Conservation (phyloP, 2,888 invertebrate species). For the Platyscelio sp. region DNA sequence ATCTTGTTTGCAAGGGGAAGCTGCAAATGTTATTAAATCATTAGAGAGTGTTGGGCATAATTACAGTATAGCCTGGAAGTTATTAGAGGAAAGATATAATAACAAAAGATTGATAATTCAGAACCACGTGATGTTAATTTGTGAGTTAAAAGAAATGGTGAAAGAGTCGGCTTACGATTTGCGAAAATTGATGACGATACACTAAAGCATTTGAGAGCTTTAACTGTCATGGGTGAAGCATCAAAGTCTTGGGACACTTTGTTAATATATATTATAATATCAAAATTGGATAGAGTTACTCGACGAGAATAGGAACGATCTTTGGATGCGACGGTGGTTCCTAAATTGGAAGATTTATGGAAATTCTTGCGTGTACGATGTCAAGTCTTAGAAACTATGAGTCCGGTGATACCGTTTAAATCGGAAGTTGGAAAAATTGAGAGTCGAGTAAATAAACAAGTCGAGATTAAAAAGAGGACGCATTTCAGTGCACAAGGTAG, state of each 20-base stretch:
- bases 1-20: slow-evolving; percentile 47
- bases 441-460: neutral
- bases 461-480: neutral
- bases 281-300: slow-evolving; percentile 13
- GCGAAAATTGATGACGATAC: slow-evolving; percentile 1
- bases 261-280: slow-evolving; percentile 3
- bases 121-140: slow-evolving; percentile 2
- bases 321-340: neutral
- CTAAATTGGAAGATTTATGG: slow-evolving; percentile 21
- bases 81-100: neutral
- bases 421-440: neutral
- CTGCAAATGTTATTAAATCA: slow-evolving; percentile 42
- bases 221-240: slow-evolving; percentile 1
- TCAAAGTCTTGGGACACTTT: slow-evolving; percentile 21
- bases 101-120: neutral
- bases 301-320: slow-evolving; percentile 33
- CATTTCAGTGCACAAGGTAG: neutral
- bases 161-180: slow-evolving; percentile 18
- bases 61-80: neutral
- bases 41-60: slow-evolving; percentile 21
- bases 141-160: neutral
- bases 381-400: slow-evolving; percentile 11
- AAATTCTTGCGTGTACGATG: slow-evolving; percentile 13
- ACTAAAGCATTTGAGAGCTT: slow-evolving; percentile 30
- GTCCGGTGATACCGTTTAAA: neutral